These are phyloP conservation scores for Ataeniobius toweri DNA, from an alignment of 2,797 vertebrate genomes.

Conservation along the genomic window DNA sequence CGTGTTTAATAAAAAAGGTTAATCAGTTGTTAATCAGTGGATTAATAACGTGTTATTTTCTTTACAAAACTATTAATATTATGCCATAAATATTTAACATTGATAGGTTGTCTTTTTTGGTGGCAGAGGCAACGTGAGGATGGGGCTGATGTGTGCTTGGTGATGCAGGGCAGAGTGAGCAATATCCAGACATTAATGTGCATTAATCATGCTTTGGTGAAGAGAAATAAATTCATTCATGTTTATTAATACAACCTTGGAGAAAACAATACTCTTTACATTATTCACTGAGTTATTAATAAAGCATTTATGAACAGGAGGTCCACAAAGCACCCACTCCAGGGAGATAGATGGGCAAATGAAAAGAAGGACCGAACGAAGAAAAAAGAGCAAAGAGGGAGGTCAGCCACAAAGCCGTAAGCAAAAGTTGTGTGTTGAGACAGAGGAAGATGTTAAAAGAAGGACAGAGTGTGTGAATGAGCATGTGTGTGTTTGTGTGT, in stretches of 20 bases:
- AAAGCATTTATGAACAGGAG: conserved; percentile 78
- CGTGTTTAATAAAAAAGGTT: conserved; percentile 87
- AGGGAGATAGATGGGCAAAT: conserved; percentile 20
- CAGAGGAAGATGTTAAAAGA: conserved; percentile 44
- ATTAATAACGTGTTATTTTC: conserved; percentile 88
- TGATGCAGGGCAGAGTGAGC: conserved; percentile 77
- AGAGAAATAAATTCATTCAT: conserved; percentile 87
- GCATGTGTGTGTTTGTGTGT: conserved; percentile 1
- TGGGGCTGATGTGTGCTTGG: conserved; percentile 61
- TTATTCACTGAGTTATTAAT: conserved; percentile 85
- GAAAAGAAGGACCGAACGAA: conserved; percentile 1
- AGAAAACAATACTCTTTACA: conserved; percentile 87
- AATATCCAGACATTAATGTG: conserved; percentile 82
- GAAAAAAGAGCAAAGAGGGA: conserved; percentile 37
- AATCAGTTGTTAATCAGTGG: conserved; percentile 88
- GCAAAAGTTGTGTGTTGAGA: conserved; percentile 68
- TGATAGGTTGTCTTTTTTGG: conserved; percentile 78
- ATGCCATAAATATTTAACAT: conserved; percentile 87
- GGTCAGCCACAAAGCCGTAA: conserved; percentile 61
- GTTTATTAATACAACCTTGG: conserved; percentile 88
- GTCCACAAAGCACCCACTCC: conserved; percentile 57
- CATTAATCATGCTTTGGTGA: conserved; percentile 87
- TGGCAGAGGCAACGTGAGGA: conserved; percentile 39
- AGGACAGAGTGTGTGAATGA: conserved; percentile 11
- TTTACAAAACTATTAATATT: conserved; percentile 87